phyloP scores from a whole-genome alignment of 2,888 invertebrate genomes.

The Brassicogethes aeneus region DNA sequence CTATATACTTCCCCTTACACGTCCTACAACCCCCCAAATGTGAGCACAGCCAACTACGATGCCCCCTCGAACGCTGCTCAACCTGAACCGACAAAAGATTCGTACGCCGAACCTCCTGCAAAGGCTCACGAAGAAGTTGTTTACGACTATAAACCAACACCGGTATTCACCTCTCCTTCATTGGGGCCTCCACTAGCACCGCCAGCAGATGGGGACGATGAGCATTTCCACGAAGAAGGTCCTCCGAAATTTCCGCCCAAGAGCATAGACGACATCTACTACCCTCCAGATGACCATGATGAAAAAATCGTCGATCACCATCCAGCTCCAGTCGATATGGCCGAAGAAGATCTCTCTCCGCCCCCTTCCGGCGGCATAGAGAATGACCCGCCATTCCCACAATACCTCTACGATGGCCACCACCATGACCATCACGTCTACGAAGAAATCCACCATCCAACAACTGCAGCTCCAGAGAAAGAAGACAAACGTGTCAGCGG shows the following conservation, averaged over 20 bases:
- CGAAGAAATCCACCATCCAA: slow-evolving; percentile 33
- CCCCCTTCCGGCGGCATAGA: slow-evolving; percentile 36
- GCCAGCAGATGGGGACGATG: neutral
- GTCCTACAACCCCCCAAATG: slow-evolving; percentile 31
- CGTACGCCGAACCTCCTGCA: slow-evolving; percentile 13
- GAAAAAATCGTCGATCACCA: slow-evolving; percentile 11
- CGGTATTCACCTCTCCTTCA: neutral
- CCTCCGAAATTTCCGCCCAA: slow-evolving; percentile 23
- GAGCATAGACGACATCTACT: slow-evolving; percentile 21
- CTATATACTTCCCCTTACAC: slow-evolving; percentile 30
- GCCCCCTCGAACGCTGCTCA: slow-evolving; percentile 11
- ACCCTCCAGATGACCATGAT: slow-evolving; percentile 20
- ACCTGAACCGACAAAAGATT: slow-evolving; percentile 9
- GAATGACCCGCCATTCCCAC: slow-evolving; percentile 26
- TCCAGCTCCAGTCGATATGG: slow-evolving; percentile 16
- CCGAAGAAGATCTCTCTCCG: slow-evolving; percentile 39
- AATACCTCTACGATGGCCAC: slow-evolving; percentile 36
- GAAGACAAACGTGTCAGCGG: slow-evolving; percentile 52
- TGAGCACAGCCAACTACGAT: slow-evolving; percentile 6
- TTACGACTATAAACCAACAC: neutral
- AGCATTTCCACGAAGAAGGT: slow-evolving; percentile 7
- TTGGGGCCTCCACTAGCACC: slow-evolving; percentile 3
- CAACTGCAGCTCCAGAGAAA: slow-evolving; percentile 42
- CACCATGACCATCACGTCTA: slow-evolving; percentile 36
- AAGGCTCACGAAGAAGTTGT: slow-evolving; percentile 19